These are phyloP conservation scores for Herpetotheres cachinnans DNA, from an alignment of 2,113 vertebrate genomes.

Conservation along the genomic window DNA sequence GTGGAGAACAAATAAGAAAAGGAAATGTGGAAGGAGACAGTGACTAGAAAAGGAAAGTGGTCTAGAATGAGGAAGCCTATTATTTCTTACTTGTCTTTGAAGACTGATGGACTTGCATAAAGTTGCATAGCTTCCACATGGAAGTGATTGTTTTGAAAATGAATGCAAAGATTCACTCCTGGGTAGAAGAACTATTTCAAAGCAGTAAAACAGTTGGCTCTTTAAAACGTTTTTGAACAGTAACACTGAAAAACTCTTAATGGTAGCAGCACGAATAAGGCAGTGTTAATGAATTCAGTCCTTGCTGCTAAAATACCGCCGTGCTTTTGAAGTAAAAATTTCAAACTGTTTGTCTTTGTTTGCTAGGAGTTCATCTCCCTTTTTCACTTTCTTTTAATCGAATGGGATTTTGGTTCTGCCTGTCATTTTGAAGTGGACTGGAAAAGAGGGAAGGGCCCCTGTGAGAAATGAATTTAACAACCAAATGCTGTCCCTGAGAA, in stretches of 20 bases:
- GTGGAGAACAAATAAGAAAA: neutral
- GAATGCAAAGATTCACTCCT: neutral
- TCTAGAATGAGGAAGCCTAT: neutral
- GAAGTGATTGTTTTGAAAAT: neutral
- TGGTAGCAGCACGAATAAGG: neutral
- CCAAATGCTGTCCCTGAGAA: conserved; percentile 7
- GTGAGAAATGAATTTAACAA: conserved; percentile 14
- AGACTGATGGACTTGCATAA: neutral
- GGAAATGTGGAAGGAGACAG: neutral
- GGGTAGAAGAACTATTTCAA: conserved; percentile 26
- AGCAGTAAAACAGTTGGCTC: neutral
- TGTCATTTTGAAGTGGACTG: neutral
- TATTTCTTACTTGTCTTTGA: neutral
- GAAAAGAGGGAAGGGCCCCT: neutral
- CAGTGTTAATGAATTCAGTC: neutral
- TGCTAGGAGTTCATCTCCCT: neutral
- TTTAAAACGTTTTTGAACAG: neutral
- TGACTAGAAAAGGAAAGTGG: neutral
- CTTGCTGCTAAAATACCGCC: conserved; percentile 10
- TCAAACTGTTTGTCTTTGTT: conserved; percentile 31
- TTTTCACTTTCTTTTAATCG: neutral
- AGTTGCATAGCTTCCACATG: neutral
- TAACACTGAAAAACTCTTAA: neutral
- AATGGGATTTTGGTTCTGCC: neutral
- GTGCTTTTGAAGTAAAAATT: conserved; percentile 39